Percentiles rank a stretch among this genome's conserved stretches.
Evolutionary conservation across 2,797 vertebrate species (phyloP).

Genomic region (Taenioides sp.): DNA sequence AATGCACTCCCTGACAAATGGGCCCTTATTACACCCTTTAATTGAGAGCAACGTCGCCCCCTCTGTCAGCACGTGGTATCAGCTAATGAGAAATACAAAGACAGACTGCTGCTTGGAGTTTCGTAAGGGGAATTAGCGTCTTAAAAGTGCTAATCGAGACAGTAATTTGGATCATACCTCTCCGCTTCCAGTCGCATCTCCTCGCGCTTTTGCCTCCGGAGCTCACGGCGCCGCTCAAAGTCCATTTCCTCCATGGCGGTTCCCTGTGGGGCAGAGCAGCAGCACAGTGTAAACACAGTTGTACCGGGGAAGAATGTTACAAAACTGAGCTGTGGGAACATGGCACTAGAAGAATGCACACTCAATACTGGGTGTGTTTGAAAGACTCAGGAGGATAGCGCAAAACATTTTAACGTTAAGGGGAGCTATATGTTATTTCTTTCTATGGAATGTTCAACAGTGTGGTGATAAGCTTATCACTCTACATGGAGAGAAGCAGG

Average conservation of each 20-base stretch:
- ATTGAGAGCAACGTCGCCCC: constrained; percentile 15
- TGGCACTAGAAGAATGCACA: not conserved
- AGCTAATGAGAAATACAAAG: constrained; percentile 15
- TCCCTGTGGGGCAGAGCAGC: constrained; percentile 66
- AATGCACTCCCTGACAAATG: constrained; percentile 33
- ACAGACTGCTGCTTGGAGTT: constrained; percentile 7
- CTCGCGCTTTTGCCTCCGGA: constrained; percentile 97
- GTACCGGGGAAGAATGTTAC: constrained; percentile 2
- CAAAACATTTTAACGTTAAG: too few species aligned
- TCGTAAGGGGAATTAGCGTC: constrained; percentile 15
- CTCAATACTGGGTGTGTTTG: not conserved
- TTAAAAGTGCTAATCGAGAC: constrained; percentile 17
- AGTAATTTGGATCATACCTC: constrained; percentile 77
- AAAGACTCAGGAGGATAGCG: too few species aligned
- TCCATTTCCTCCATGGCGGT: constrained; percentile 93
- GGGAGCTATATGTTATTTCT: too few species aligned
- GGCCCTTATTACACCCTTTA: constrained; percentile 30
- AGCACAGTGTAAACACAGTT: constrained; percentile 45
- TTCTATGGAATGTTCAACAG: too few species aligned
- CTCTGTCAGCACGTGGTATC: constrained; percentile 10
- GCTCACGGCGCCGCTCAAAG: constrained; percentile 95
- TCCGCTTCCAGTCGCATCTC: constrained; percentile 97
- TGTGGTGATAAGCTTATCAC: too few species aligned
- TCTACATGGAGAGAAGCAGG: too few species aligned
- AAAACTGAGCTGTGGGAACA: constrained; percentile 16